Conservation (phyloP, 2,113 vertebrate species). For the Thryonomys swinderianus region DNA sequence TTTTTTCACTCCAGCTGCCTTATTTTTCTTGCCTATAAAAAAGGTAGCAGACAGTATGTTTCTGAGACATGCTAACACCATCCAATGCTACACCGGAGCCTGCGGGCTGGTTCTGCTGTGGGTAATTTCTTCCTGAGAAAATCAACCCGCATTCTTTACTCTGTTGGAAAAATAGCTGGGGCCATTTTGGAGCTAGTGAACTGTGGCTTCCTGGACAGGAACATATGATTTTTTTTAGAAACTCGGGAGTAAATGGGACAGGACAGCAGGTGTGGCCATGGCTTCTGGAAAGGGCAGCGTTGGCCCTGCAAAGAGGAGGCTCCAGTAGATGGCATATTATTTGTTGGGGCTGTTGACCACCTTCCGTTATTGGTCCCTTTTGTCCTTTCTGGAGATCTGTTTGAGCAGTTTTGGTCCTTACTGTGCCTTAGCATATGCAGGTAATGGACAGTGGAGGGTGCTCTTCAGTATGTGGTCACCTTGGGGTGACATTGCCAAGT, state of each 20-base stretch:
- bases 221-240: constrained; percentile 1
- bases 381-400: not conserved
- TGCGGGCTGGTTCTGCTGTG: not conserved
- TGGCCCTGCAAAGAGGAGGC: not conserved
- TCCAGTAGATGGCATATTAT: not conserved
- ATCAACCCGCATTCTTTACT: not conserved
- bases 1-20: constrained; percentile 18
- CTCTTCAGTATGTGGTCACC: not conserved
- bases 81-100: not conserved
- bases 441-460: not conserved
- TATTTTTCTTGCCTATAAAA: constrained; percentile 21
- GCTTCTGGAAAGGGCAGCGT: not conserved
- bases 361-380: not conserved
- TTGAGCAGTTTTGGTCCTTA: not conserved
- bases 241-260: not conserved
- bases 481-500: not conserved
- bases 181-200: not conserved
- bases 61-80: not conserved
- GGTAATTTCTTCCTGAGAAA: constrained; percentile 33
- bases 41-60: constrained; percentile 28
- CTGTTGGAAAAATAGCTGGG: not conserved
- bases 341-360: not conserved
- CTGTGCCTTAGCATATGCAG: not conserved
- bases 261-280: not conserved
- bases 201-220: not conserved